These are phyloP conservation scores for Polyergus mexicanus DNA, from an alignment of 1,140 invertebrate species.

Conservation along the genomic window DNA sequence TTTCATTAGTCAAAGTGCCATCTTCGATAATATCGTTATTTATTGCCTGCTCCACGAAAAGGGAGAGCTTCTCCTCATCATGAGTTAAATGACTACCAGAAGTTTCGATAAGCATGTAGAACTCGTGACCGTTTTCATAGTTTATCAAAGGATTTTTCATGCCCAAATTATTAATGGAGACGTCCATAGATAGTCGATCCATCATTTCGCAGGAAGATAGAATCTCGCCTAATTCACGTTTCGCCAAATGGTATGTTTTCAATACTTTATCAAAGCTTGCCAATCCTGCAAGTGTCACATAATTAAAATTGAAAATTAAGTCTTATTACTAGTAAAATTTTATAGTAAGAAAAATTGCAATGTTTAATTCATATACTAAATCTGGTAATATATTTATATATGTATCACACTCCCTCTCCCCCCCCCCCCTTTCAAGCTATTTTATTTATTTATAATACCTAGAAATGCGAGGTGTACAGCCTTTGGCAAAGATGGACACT, in stretches of 20 bases:
- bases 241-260: constrained; percentile 91
- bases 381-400: not conserved
- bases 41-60: constrained; percentile 93
- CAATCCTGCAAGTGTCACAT: constrained; percentile 87
- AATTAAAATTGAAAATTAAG: constrained; percentile 4
- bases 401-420: no score
- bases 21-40: constrained; percentile 91
- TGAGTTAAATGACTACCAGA: constrained; percentile 93
- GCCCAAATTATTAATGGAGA: constrained; percentile 88
- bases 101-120: constrained; percentile 97
- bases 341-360: not conserved
- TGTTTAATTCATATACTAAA: not conserved
- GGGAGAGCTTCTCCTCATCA: constrained; percentile 95
- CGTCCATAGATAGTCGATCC: constrained; percentile 90
- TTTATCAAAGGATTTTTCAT: constrained; percentile 85
- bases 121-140: constrained; percentile 88
- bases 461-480: constrained; percentile 95
- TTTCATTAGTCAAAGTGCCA: constrained; percentile 94
- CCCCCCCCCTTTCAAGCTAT: no score
- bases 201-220: constrained; percentile 98
- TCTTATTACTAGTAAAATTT: not conserved
- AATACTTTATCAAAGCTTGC: constrained; percentile 92
- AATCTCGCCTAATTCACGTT: constrained; percentile 93
- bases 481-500: constrained; percentile 94
- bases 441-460: constrained; percentile 88